These are phyloP conservation scores for Parnassius mnemosyne DNA, from an alignment of 2,888 invertebrate species.

Conservation along the genomic window DNA sequence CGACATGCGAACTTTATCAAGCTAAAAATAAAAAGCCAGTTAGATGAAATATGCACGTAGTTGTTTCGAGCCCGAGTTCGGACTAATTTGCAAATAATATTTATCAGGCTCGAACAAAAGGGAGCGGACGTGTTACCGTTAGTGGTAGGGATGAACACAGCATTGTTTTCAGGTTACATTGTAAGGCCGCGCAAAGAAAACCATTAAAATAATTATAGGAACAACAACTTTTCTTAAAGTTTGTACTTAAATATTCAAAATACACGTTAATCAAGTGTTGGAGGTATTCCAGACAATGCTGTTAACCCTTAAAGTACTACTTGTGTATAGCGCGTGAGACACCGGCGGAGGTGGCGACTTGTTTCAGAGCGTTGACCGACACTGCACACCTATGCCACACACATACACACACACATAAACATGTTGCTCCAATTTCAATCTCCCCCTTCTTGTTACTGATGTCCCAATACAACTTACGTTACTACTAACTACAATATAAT, in stretches of 20 bases:
- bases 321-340: background rate
- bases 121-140: constrained; percentile 1
- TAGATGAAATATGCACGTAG: background rate
- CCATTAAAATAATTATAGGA: too few species aligned
- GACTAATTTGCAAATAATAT: constrained; percentile 61
- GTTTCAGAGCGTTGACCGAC: constrained; percentile 5
- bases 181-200: background rate
- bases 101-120: constrained; percentile 53
- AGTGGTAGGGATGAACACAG: background rate
- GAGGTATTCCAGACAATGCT: background rate
- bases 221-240: too few species aligned
- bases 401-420: background rate
- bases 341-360: background rate
- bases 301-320: background rate
- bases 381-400: background rate
- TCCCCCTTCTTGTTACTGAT: background rate
- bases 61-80: background rate
- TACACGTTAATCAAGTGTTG: too few species aligned
- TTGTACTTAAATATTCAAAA: too few species aligned
- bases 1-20: constrained; percentile 19
- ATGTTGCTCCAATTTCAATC: background rate
- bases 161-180: background rate
- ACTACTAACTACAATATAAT: too few species aligned
- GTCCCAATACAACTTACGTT: too few species aligned
- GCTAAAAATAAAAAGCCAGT: constrained; percentile 24